Evolutionary conservation across 2,797 vertebrate species (phyloP), one percentile per base, ranked within the genome.

Genomic region (Pangasius sanitwongsei): DNA sequence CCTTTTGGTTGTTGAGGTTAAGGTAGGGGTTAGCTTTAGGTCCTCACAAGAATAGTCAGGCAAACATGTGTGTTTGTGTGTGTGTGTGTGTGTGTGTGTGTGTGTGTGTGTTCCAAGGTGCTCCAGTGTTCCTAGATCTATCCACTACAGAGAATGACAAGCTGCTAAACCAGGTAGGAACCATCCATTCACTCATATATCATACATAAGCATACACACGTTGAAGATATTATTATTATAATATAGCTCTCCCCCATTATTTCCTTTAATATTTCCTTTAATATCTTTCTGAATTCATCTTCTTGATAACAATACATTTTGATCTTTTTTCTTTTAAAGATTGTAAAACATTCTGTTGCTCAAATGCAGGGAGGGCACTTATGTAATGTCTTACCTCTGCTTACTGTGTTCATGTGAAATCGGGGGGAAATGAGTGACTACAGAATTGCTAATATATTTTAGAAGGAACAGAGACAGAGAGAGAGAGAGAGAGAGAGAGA

Each of bases 161-260:
- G 91, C 89, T 95, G 25, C 91, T 95, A 78, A 94, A 88, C 89
- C 95, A 96, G 95, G 96, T 97, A 92, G 15, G 89, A 86, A 85
- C 83, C 16, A 88, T 65, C 41, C 6, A 83, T 70, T 69, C 67
- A 63, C 9, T 75, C 25, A 6, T 44, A 75, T 74, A 85, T 48
- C 65, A 67, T 28, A 44, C 44, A 83, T 50, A 86, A 28, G 34
- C 65, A 83, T 31, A 69, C 48, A 85, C 72, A 59, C 16, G 6
- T 11, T 57, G 6, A 70, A 16, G n/a, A 59, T 13, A 12, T 72
- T 37, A 44, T 74, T 63, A 23, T 48, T 48, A 48, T 48, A 0
- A 44, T 6, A 44, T 44, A 44, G 44, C 44, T 48, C 6, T 16
- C 34, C 37, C 15, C 18, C 18, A 81, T 57, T 20, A 37, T 34